Base-by-base conservation (phyloP, 2,797 vertebrate species). In the Tamandua tetradactyla region DNA sequence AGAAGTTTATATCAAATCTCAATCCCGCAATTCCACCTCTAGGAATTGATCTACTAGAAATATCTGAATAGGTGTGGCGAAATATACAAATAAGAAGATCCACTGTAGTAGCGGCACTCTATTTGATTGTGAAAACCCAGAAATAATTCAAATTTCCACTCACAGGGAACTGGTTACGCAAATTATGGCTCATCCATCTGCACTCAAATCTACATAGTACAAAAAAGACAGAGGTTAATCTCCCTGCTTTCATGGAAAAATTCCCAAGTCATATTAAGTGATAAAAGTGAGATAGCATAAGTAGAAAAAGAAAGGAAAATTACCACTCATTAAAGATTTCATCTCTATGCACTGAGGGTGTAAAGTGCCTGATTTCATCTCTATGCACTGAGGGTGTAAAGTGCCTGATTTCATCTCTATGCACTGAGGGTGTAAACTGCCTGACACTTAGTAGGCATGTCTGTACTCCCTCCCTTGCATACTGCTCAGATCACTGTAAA, bases 251-350 rank as follows among this genome's bases (percentile, higher is more conserved):
- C 13, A n/a, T 62, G 44, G 88, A 92, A 92, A 75, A 20, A 87
- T 23, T 80, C 49, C 42, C 49, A 91, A 62, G 15, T 91, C 55
- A 62, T 68, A 66, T 55, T 55, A 55, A 55, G 52, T 62, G 22
- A 86, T 79, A 83, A 83, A 71, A 95, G 47, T 61, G 89, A 83
- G 52, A 86, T 66, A 93, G 40, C 32, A 47, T 11, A 78, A 55
- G 75, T 30, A 87, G 49, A 90, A 80, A 95, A 94, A 71, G 61
- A 86, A 85, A 79, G n/a, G 9, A 89, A 84, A 90, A 87, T 49
- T 30, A 49, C 66, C 13, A 47, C 22, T 44, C 44, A 30, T 20
- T 27, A 81, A 78, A 89, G 47, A 57, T 64, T 18, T 78, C 72
- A 52, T 47, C 40, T 88, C 69, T 37, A 61, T 57, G 25, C 76